Evolutionary conservation across 2,113 vertebrate species (phyloP), one percentile per base, ranked within the genome.

Genomic region (Nothobranchius kuhntae): DNA sequence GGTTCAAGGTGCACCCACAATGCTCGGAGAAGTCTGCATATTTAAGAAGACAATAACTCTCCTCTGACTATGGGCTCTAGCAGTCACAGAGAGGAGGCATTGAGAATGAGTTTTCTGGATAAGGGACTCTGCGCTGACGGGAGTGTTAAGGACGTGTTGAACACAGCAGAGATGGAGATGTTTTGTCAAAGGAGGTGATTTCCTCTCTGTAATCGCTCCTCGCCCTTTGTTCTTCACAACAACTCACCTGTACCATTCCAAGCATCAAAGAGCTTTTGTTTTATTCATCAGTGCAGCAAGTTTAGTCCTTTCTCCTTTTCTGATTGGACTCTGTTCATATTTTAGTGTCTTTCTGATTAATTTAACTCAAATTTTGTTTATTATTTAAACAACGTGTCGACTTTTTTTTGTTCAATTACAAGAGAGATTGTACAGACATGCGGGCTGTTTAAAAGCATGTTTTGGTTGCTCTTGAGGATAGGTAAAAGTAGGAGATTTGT

Each of bases 1-100:
- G 52, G 68, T 80, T 84, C 80, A 81, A 83, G 85, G 87, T 87
- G 81, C 78, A 67, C 53, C 75, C 78, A 74, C 73, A 72, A 64
- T 67, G 66, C 82, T 77, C 79, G 1, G 72, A 73, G 72, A 82
- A 75, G 82, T 78, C 77, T 80, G 79, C 81, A 80, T 86, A 69
- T 85, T 88, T 77, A 71, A 68, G 66, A 53, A 74, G 74, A 78
- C 79, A 69, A 77, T 82, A 75, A 80, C 77, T 80, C 76, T 60
- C 53, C 51, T 42, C 44, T 73, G 67, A 67, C 78, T 85, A 68
- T 70, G 2, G 78, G 68, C 71, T 53, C 4, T 17, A 77, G 68
- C 61, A 66, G 74, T 3, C 48, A 40, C 47, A 77, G 53, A 68
- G 70, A 65, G 69, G 45, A 63, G 57, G 71, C 65, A 50, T 40